Evolutionary conservation across 1,140 invertebrate species (phyloP), one percentile per base, ranked within the genome.

Genomic region (Helicoverpa armigera): DNA sequence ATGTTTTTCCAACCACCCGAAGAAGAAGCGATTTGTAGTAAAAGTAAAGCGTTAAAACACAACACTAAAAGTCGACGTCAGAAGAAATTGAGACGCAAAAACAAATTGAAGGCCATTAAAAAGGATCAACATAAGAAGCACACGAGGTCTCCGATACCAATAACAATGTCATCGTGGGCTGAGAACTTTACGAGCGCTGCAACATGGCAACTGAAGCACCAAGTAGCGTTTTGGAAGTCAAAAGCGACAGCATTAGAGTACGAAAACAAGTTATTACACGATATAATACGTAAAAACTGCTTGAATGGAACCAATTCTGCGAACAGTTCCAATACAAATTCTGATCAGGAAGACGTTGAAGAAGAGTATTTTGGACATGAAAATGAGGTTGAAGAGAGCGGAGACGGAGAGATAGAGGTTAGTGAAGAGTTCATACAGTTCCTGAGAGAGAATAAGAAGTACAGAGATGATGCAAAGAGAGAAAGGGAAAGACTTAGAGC

Each of bases 181-280:
- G 88, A 94, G 75, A 88, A 87, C 23, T 94, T 89, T 56, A 88
- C 90, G 13, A 72, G 83, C 1, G 92, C 91, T 58, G 83, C 91
- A 5, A 93, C 92, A 69, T 95, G 96, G 96, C 95, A 96, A 80
- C 84, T 95, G 76, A 95, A 95, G 81, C 95, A 96, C 84, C 93
- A 96, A 88, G 69, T 96, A 13, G 95, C 95, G 2, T 97, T 96
- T 92, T 97, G 97, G 97, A 97, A 96, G 90, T 96, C 97, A 0
- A 94, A 95, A 79, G 97, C 96, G 13, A 88, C 95, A 58, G 96
- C 96, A 43, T 90, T 97, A 54, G 96, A 97, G 85, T 95, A 96
- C 79, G 97, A 97, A 91, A 97, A 97, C 87, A 88, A 92, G 73
- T 86, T 96, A 72, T 86, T 97, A 10, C 95, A 95, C 61, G 88